Base-by-base conservation (phyloP, 2,888 invertebrate genomes). In the Abscondita cerata region DNA sequence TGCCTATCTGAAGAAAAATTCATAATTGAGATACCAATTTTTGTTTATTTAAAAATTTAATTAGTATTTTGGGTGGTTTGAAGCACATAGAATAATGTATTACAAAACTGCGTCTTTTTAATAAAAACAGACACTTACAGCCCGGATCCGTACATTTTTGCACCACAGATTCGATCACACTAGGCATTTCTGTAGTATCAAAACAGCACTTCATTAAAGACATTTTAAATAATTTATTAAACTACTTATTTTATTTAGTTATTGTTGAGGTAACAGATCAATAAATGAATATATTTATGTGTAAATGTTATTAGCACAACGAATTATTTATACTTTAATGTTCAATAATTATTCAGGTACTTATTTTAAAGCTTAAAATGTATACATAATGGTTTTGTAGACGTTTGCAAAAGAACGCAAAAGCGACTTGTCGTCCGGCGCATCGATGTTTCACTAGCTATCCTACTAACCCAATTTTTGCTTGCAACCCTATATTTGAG, bases 121-220 rank as follows among this genome's bases (percentile, higher is more conserved):
- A n/a, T n/a, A 46, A 50, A 38, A 11, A 57, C 6, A 25, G 25
- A 25, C 34, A 91, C 92, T 92, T 83, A 92, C 92, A 92, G 75
- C 90, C 87, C 59, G 91, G 89, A 81, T 91, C 91, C 46, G 92
- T 89, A 78, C 92, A 92, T 82, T 92, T 92, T 80, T 89, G 88
- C 40, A 89, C 84, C 72, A 91, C 86, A 15, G 88, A 85, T 72
- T 92, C 92, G 66, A 92, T 81, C 76, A 91, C 86, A 78, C 92
- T 91, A 12, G 89, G 87, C 34, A 89, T 82, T 75, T 92, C 91
- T 13, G 86, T 84, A 53, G 87, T 84, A 76, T 92, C 91, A 78
- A 92, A 92, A 81, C 92, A 92, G 81, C 92, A 92, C 77, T 88
- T 90, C 66, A 92, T 85, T 66, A 89, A 83, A 70, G 89, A 87